Conservation (phyloP, 2,888 invertebrate genomes). For the Leptopilina drosophilae region DNA sequence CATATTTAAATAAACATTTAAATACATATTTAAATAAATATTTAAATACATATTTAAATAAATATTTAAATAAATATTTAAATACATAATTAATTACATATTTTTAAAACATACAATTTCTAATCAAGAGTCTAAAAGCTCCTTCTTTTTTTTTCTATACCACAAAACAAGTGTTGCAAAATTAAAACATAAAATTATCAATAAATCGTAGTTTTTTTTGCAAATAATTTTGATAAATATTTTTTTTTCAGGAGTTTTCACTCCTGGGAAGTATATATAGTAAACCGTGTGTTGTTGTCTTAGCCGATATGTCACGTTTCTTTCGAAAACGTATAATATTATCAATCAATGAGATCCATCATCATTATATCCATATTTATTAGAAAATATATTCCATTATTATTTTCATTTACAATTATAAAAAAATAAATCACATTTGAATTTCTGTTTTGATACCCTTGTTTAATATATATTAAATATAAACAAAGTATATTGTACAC, state of each 20-base stretch:
- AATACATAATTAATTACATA: no score
- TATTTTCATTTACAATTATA: background rate
- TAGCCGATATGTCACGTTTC: conserved; percentile 30
- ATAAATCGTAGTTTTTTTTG: no score
- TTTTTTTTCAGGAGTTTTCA: background rate
- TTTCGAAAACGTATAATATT: background rate
- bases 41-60: no score
- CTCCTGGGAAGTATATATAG: background rate
- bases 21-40: no score
- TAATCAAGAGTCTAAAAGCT: no score
- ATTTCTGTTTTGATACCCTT: background rate
- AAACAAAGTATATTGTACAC: conserved; percentile 34
- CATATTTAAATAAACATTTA: no score
- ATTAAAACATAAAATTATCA: no score
- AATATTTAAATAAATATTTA: no score
- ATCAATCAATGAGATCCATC: background rate
- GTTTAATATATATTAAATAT: background rate
- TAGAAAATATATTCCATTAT: conserved; percentile 21
- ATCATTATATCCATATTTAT: background rate
- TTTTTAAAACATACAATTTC: no score
- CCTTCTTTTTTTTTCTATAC: no score
- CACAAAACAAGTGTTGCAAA: no score
- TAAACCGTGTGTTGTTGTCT: background rate
- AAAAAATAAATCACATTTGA: background rate
- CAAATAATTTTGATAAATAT: background rate